Conservation (phyloP, 2,888 invertebrate genomes). For the Drosophila siamana region DNA sequence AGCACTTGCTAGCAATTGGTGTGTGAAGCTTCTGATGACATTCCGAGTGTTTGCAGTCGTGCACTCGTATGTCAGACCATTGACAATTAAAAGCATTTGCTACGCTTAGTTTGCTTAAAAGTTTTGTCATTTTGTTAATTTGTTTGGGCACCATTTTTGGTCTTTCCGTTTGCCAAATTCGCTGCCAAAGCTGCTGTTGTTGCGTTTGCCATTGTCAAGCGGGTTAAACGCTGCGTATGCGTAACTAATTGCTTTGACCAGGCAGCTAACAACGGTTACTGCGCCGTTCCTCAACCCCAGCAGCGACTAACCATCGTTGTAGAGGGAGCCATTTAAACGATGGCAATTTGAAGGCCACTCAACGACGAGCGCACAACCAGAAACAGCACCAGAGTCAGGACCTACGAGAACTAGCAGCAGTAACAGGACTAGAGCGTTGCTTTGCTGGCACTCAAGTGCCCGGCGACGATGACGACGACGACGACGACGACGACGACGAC, state of each 20-base stretch:
- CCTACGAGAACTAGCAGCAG: neutral
- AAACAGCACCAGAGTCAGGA: neutral
- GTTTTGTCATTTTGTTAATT: slow-evolving; percentile 53
- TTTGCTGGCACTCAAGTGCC: slow-evolving; percentile 41
- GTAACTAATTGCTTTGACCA: slow-evolving; percentile 72
- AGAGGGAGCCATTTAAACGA: slow-evolving; percentile 57
- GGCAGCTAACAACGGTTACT: slow-evolving; percentile 42
- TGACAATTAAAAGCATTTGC: slow-evolving; percentile 38
- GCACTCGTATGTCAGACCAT: slow-evolving; percentile 1
- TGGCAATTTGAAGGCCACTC: slow-evolving; percentile 64
- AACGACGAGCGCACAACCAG: slow-evolving; percentile 38
- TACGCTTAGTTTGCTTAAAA: slow-evolving; percentile 46
- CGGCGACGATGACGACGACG: slow-evolving; percentile 34
- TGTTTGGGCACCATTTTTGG: slow-evolving; percentile 30
- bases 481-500: too few species aligned
- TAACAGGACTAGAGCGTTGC: slow-evolving; percentile 9
- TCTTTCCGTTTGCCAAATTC: slow-evolving; percentile 14
- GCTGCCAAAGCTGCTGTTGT: neutral
- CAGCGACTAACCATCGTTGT: slow-evolving; percentile 5
- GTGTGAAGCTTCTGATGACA: slow-evolving; percentile 1
- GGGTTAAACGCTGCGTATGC: slow-evolving; percentile 58
- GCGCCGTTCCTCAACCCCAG: slow-evolving; percentile 8
- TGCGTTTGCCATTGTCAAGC: slow-evolving; percentile 31
- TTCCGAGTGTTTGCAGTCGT: too few species aligned
- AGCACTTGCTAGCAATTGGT: slow-evolving; percentile 13